phyloP scores from a whole-genome alignment of 2,888 invertebrate species.

The Geophilus truncorum region DNA sequence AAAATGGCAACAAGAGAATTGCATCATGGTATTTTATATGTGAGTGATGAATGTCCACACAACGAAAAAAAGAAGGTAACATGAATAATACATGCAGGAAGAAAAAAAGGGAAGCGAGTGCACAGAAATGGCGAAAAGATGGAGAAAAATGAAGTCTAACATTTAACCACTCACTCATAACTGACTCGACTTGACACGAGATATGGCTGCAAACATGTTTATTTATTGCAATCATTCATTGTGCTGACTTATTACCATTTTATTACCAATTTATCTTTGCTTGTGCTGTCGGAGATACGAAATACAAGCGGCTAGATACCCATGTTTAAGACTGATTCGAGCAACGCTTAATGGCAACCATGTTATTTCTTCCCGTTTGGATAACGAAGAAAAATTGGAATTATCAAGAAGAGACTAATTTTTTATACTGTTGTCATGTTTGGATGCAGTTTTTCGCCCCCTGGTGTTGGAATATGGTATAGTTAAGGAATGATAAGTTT shows the following conservation, averaged over 20 bases:
- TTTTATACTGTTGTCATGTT: too few species aligned
- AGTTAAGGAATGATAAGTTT: too few species aligned
- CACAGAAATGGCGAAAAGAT: not conserved
- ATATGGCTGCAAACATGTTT: not conserved
- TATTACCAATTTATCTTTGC: not conserved
- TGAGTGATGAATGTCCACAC: not conserved
- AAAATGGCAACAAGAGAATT: not conserved
- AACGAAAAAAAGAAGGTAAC: not conserved
- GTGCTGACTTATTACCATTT: constrained; percentile 12
- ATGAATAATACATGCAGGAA: not conserved
- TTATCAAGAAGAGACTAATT: not conserved
- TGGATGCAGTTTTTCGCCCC: too few species aligned
- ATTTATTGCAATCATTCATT: constrained; percentile 20
- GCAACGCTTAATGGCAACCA: not conserved
- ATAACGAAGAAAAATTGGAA: not conserved
- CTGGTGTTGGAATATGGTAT: too few species aligned
- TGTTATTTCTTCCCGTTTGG: not conserved
- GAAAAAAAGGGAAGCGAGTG: not conserved
- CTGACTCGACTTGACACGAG: not conserved
- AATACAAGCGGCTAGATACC: not conserved
- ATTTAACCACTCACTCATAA: constrained; percentile 16
- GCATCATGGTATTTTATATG: not conserved
- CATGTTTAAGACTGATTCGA: not conserved
- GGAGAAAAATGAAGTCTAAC: not conserved
- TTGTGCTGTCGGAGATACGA: not conserved